These are phyloP conservation scores for Pocillopora damicornis DNA, from an alignment of 64 coral and sea anemone genomes.

Conservation along the genomic window DNA sequence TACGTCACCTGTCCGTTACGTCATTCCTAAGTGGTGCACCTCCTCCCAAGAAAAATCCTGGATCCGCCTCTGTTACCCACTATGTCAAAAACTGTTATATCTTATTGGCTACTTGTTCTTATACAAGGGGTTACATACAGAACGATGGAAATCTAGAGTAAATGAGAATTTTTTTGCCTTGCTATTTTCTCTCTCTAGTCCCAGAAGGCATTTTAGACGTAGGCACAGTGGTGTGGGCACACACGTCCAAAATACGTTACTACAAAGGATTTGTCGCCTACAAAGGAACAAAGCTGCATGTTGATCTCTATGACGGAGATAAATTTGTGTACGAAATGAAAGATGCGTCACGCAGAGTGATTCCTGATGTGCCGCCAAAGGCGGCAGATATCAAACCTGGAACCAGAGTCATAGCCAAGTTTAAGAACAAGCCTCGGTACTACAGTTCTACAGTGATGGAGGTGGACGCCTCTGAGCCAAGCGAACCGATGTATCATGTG, in stretches of 20 bases:
- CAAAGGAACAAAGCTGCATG: conserved; percentile 82
- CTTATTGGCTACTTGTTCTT: too few species aligned
- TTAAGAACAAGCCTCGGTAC: conserved; percentile 47
- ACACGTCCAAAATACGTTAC: conserved; percentile 49
- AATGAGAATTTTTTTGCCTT: neutral
- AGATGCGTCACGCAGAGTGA: conserved; percentile 51
- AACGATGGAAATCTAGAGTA: too few species aligned
- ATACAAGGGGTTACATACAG: too few species aligned
- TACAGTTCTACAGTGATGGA: conserved; percentile 36
- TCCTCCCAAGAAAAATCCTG: too few species aligned
- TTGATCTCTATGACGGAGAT: conserved; percentile 82
- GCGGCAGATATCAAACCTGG: conserved; percentile 45
- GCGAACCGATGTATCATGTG: conserved; percentile 46
- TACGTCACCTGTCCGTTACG: too few species aligned
- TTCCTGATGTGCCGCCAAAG: conserved; percentile 65
- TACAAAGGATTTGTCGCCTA: conserved; percentile 71
- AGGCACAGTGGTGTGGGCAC: conserved; percentile 74
- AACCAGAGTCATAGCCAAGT: conserved; percentile 69
- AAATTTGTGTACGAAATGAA: conserved; percentile 72
- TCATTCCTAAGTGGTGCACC: too few species aligned
- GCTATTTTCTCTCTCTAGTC: conserved; percentile 29
- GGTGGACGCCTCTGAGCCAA: conserved; percentile 53
- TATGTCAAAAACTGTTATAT: too few species aligned
- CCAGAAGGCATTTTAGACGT: conserved; percentile 72
- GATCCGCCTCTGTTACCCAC: too few species aligned